Conservation (phyloP, 2,888 invertebrate genomes). For the Drosophila borborema region DNA sequence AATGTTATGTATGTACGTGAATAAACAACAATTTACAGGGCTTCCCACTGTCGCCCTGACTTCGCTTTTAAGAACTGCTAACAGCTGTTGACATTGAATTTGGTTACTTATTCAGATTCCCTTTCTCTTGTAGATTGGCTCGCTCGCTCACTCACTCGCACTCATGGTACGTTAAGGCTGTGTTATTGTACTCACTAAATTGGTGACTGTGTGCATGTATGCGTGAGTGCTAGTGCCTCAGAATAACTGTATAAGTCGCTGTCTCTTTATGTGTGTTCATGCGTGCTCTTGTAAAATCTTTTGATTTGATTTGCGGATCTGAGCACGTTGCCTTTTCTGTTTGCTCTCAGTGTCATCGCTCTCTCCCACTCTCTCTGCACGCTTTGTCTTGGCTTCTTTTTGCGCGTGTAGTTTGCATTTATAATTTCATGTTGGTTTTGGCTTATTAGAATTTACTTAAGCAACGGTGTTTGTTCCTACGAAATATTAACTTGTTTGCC, state of each 20-base stretch:
- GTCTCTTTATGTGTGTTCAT: constrained; percentile 51
- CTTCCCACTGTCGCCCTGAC: constrained; percentile 4
- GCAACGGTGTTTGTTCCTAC: constrained; percentile 21
- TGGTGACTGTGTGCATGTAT: constrained; percentile 14
- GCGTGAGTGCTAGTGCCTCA: constrained; percentile 22
- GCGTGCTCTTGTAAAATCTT: constrained; percentile 73
- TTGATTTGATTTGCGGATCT: constrained; percentile 76
- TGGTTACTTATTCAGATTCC: constrained; percentile 28
- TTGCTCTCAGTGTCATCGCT: constrained; percentile 12
- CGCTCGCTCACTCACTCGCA: constrained; percentile 9
- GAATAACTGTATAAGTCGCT: constrained; percentile 29
- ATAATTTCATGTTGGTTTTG: constrained; percentile 70
- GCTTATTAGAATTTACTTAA: constrained; percentile 72
- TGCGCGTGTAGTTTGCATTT: constrained; percentile 52
- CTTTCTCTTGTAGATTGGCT: not conserved
- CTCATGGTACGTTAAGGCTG: constrained; percentile 1
- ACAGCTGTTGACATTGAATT: constrained; percentile 78
- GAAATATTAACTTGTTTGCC: constrained; percentile 35
- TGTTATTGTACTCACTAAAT: constrained; percentile 34
- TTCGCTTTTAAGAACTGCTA: constrained; percentile 57
- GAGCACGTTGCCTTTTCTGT: constrained; percentile 52
- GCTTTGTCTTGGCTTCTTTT: constrained; percentile 6
- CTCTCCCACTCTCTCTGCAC: not conserved
- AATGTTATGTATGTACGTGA: not conserved
- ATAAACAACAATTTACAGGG: not conserved